These are phyloP conservation scores for Agrilus mali DNA, from an alignment of 2,888 invertebrate species.

Conservation along the genomic window DNA sequence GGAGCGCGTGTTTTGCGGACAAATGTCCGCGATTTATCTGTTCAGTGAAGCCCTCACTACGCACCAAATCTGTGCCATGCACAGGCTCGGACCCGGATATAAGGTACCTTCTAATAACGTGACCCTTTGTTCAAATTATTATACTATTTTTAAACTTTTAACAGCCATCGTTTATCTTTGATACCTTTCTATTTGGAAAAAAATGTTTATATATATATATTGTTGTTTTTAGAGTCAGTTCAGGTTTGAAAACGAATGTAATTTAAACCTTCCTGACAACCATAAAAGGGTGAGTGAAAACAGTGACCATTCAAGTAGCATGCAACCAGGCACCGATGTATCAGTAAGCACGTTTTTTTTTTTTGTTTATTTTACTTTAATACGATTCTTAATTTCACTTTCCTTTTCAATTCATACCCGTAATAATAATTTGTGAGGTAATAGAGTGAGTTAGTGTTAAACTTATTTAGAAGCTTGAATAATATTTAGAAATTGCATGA, in stretches of 20 bases:
- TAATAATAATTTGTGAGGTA: background rate
- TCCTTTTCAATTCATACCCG: background rate
- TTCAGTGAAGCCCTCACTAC: slow-evolving; percentile 96
- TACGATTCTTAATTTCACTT: background rate
- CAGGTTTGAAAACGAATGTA: slow-evolving; percentile 99
- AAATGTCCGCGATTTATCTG: slow-evolving; percentile 98
- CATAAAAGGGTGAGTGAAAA: slow-evolving; percentile 90
- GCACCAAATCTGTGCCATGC: slow-evolving; percentile 97
- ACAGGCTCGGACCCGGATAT: slow-evolving; percentile 95
- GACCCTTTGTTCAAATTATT: too few species aligned
- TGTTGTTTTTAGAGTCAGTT: slow-evolving; percentile 82
- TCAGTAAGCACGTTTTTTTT: slow-evolving; percentile 44
- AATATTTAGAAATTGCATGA: too few species aligned
- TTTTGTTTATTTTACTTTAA: slow-evolving; percentile 13
- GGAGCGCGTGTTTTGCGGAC: slow-evolving; percentile 96
- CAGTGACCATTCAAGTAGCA: slow-evolving; percentile 23
- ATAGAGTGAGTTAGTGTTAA: background rate
- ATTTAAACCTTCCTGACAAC: slow-evolving; percentile 93
- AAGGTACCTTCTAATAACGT: slow-evolving; percentile 55
- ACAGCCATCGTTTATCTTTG: too few species aligned
- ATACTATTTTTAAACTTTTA: too few species aligned
- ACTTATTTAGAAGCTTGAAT: background rate
- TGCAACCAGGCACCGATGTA: slow-evolving; percentile 33
- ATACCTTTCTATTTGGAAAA: too few species aligned
- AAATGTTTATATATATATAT: background rate